A percentile compares a stretch with the other conserved stretches of the same genome.
Conservation (phyloP, 1,140 invertebrate genomes). For the Cotesia typhae region DNA sequence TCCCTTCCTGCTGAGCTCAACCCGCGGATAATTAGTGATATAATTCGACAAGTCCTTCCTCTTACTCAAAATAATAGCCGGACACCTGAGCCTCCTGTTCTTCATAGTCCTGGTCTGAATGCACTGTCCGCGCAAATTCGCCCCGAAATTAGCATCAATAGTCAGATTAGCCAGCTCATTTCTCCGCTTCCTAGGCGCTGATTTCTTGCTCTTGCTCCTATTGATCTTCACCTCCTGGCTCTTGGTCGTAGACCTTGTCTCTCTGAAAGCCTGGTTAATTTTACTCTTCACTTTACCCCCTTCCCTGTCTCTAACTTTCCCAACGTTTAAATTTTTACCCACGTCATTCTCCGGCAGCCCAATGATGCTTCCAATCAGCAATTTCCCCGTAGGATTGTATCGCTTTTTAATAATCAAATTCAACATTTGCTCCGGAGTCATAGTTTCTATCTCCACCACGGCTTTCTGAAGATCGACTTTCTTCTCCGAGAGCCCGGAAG, state of each 20-base stretch:
- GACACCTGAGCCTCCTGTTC: slow-evolving; percentile 40
- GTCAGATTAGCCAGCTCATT: slow-evolving; percentile 55
- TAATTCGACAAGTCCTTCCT: slow-evolving; percentile 21
- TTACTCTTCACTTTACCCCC: too few relatives aligned
- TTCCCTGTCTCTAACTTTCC: slow-evolving; percentile 1
- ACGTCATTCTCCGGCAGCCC: slow-evolving; percentile 51
- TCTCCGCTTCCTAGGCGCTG: slow-evolving; percentile 45
- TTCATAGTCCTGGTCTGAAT: slow-evolving; percentile 38
- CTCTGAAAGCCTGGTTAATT: too few relatives aligned
- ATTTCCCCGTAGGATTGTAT: slow-evolving; percentile 56
- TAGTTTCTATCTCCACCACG: slow-evolving; percentile 40
- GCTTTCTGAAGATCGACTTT: slow-evolving; percentile 18
- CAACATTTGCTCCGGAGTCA: slow-evolving; percentile 57
- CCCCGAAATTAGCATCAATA: slow-evolving; percentile 56
- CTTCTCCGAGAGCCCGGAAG: slow-evolving; percentile 7
- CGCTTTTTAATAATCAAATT: slow-evolving; percentile 56
- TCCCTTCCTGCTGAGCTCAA: slow-evolving; percentile 30
- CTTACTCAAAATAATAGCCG: slow-evolving; percentile 30
- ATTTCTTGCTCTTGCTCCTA: slow-evolving; percentile 26
- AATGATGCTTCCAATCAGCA: slow-evolving; percentile 60
- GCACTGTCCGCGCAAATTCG: slow-evolving; percentile 46
- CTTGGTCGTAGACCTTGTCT: slow-evolving; percentile 26
- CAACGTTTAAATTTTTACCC: slow-evolving; percentile 28
- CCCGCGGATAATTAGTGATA: neutral
- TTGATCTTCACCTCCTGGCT: slow-evolving; percentile 35